These are phyloP conservation scores for Takifugu ocellatus DNA, from an alignment of 2,797 vertebrate genomes.

Conservation along the genomic window DNA sequence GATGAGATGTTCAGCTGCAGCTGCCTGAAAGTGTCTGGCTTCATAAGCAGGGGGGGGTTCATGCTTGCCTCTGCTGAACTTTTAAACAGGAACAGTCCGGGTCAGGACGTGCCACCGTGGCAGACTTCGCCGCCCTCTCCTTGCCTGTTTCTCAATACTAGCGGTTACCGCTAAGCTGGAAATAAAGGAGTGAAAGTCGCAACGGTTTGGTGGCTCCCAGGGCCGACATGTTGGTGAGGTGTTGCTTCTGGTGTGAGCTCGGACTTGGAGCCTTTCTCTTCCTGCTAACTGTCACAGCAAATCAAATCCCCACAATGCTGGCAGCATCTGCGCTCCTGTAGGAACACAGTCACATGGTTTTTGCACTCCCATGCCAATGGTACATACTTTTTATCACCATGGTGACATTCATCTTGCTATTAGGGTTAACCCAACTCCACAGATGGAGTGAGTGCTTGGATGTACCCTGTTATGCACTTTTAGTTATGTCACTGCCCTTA, in stretches of 20 bases:
- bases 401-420: constrained; percentile 4
- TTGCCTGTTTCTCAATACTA: background rate
- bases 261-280: constrained; percentile 19
- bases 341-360: constrained; percentile 1
- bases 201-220: constrained; percentile 5
- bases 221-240: constrained; percentile 14
- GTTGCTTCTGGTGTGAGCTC: constrained; percentile 32
- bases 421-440: background rate
- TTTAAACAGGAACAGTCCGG: too few relatives aligned
- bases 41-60: too few relatives aligned
- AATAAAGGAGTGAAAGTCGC: constrained; percentile 4
- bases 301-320: constrained; percentile 5
- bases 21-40: too few relatives aligned
- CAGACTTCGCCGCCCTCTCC: background rate
- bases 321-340: too few relatives aligned
- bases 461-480: too few relatives aligned
- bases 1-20: too few relatives aligned
- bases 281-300: constrained; percentile 30
- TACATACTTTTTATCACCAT: constrained; percentile 33
- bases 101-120: background rate
- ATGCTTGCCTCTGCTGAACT: too few relatives aligned
- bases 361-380: constrained; percentile 4
- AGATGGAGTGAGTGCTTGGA: too few relatives aligned
- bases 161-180: background rate
- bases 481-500: too few relatives aligned